A percentile compares a stretch with the other conserved stretches of the same genome.
Conservation (phyloP, 2,888 invertebrate genomes). For the Abrostola triplasia region DNA sequence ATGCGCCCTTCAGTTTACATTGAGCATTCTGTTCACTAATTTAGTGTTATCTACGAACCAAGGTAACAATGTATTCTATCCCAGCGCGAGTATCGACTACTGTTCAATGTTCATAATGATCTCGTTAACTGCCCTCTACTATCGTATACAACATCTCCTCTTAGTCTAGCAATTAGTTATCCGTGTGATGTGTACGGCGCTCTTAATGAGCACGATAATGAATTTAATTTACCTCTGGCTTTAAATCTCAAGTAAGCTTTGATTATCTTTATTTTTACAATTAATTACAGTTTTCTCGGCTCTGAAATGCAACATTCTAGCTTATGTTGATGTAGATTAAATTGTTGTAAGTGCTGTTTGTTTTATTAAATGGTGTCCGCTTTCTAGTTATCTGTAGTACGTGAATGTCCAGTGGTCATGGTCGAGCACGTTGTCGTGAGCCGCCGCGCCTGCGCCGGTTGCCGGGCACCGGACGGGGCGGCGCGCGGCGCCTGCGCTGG, state of each 20-base stretch:
- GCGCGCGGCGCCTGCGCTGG: constrained; percentile 53
- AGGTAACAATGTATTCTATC: no score
- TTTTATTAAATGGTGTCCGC: constrained; percentile 5
- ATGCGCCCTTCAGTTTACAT: constrained; percentile 20
- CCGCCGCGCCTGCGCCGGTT: constrained; percentile 28
- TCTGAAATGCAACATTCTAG: not conserved
- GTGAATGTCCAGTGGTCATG: constrained; percentile 50
- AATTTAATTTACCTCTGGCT: constrained; percentile 24
- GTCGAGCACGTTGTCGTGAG: constrained; percentile 51
- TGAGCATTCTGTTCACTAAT: constrained; percentile 9
- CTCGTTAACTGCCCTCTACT: constrained; percentile 35
- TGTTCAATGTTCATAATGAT: constrained; percentile 36
- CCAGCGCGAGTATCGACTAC: not conserved
- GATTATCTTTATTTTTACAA: constrained; percentile 27
- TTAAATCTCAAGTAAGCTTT: constrained; percentile 22
- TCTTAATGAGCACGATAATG: constrained; percentile 29
- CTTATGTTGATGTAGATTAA: no score
- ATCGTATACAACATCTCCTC: constrained; percentile 27
- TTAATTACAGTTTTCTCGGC: constrained; percentile 25
- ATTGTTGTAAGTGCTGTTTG: no score
- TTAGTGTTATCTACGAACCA: constrained; percentile 9
- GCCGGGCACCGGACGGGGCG: constrained; percentile 45
- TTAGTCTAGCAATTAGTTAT: constrained; percentile 31
- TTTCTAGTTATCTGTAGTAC: constrained; percentile 15
- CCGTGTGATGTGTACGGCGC: constrained; percentile 16